These are phyloP conservation scores for Lithophane leautieri DNA, from an alignment of 2,888 invertebrate species.

Conservation along the genomic window DNA sequence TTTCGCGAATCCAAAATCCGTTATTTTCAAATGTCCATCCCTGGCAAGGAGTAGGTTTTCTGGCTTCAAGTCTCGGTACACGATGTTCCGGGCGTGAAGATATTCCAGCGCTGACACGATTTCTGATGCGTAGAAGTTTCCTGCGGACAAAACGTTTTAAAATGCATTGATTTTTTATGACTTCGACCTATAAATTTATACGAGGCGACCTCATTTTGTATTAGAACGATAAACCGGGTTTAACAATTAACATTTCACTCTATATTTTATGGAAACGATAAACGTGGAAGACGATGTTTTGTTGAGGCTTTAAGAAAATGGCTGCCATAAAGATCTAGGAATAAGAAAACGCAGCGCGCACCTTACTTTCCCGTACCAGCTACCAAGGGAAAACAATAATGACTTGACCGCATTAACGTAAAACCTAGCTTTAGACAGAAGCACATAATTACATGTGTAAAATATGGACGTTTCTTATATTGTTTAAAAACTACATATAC, in stretches of 20 bases:
- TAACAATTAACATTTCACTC: neutral
- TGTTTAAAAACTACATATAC: neutral
- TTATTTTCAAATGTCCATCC: conserved; percentile 98
- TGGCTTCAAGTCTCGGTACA: conserved; percentile 97
- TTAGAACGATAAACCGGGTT: conserved; percentile 15
- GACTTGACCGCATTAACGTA: conserved; percentile 30
- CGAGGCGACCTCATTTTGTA: conserved; percentile 38
- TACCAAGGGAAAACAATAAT: conserved; percentile 50
- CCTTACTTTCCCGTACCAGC: conserved; percentile 28
- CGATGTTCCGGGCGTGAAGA: conserved; percentile 96
- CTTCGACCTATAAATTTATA: conserved; percentile 40
- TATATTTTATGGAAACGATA: conserved; percentile 19
- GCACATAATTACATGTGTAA: conserved; percentile 2
- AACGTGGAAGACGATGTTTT: conserved; percentile 4
- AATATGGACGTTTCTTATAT: conserved; percentile 1
- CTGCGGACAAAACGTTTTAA: conserved; percentile 78
- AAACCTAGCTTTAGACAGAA: conserved; percentile 18
- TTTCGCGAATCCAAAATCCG: conserved; percentile 99
- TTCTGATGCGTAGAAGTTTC: conserved; percentile 98
- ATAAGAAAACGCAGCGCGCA: conserved; percentile 17
- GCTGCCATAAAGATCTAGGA: conserved; percentile 9
- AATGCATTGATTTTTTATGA: conserved; percentile 54
- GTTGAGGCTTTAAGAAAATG: conserved; percentile 3
- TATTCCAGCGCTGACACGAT: conserved; percentile 98
- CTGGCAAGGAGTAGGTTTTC: conserved; percentile 98